Base-by-base conservation (phyloP, 2,113 vertebrate genomes). In the Edolisoma coerulescens region DNA sequence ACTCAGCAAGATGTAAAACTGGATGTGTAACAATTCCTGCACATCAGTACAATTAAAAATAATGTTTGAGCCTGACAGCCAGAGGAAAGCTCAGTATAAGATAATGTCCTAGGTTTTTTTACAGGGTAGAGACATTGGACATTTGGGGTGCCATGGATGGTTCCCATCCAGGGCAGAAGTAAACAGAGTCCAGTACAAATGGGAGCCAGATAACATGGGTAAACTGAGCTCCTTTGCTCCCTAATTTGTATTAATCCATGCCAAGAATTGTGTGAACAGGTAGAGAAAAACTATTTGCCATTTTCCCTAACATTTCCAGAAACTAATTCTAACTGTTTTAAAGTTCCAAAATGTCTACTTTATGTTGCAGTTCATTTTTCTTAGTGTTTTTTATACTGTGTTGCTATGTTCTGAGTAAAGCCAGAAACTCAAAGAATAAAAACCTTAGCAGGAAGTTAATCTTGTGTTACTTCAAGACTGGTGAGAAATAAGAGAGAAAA, bases 31-130 rank as follows among this genome's bases (percentile, higher is more conserved):
- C 7, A 76, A 37, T 37, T 78, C 16, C 20, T 78, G 8, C 30
- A 30, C 14, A 8, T 50, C 39, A 54, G 9, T 33, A 32, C 13
- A 49, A 49, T 27, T 73, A 37, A 84, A 89, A 86, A 53, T 44
- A 41, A 11, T 10, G 21, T 14, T 30, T 67, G 18, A 78, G 1
- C 7, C 20, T 49, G 19, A 19, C 1, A 47, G 5, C 16, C 39
- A 16, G 9, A 44, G 17, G 19, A 81, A 75, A 70, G 9, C 11
- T 74, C 15, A 37, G 37, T 65, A 30, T 42, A n/a, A 42, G 30
- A 33, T 19, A 45, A 57, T 0, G 0, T 44, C 21, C 8, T 67
- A 6, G 2, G 0, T 30, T 74, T 65, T 47, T 57, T 68, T 7
- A 28, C 7, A 21, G 7, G 16, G 7, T n/a, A 41, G 33, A 57